These are phyloP conservation scores for Bovichtus variegatus DNA, from an alignment of 2,797 vertebrate species.

Conservation along the genomic window DNA sequence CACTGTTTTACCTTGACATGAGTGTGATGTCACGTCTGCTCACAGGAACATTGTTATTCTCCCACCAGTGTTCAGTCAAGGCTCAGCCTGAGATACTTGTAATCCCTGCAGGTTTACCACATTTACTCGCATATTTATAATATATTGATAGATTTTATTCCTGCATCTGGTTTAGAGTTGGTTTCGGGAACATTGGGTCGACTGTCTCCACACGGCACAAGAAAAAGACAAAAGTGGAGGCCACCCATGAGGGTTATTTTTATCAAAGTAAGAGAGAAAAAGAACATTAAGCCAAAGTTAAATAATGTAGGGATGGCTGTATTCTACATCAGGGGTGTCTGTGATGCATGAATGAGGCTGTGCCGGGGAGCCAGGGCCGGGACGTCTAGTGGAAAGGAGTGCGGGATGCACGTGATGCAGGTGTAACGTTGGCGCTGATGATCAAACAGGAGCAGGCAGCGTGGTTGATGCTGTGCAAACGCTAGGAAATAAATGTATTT, in stretches of 20 bases:
- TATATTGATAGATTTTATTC: neutral
- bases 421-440: neutral
- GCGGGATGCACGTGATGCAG: neutral
- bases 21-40: constrained; percentile 28
- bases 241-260: neutral
- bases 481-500: neutral
- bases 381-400: neutral
- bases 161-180: neutral
- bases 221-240: neutral
- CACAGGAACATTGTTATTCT: constrained; percentile 8
- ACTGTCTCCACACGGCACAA: neutral
- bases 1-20: constrained; percentile 38
- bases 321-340: neutral
- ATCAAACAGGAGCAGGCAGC: neutral
- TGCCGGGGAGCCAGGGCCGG: neutral
- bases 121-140: neutral
- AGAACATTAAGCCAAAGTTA: neutral
- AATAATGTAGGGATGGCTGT: neutral
- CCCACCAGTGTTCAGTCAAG: neutral
- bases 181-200: neutral
- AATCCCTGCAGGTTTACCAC: neutral
- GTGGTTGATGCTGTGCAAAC: neutral
- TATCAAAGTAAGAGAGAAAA: neutral
- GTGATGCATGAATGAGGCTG: neutral
- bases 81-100: neutral